Evolutionary conservation across 2,113 vertebrate genomes (phyloP), one percentile per base, ranked within the genome.

Genomic region (Cathartes aura): DNA sequence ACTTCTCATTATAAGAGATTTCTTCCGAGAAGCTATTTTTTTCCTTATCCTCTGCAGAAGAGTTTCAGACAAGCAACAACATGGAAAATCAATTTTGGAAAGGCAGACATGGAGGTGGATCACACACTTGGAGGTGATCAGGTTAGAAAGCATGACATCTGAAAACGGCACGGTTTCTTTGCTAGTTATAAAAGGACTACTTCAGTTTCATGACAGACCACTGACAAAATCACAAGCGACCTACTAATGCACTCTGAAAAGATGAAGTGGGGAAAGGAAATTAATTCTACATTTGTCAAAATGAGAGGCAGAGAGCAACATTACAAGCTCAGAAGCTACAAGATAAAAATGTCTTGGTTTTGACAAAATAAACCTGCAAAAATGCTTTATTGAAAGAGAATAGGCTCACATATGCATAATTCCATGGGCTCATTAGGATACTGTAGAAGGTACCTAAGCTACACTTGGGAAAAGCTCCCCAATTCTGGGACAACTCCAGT

Each of bases 261-360:
- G 52, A 89, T 27, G 23, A 89, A 59, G 10, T 15, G 21, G 36
- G 23, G 48, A 73, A 86, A 81, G 16, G 29, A 67, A 89, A 91
- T 47, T 48, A 88, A 93, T 96, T 92, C 73, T 85, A 67, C 8
- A 53, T 78, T 87, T 89, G 67, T 84, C 55, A 88, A 76, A 94
- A 82, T 7, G 8, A 74, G 67, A 88, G 47, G 26, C 58, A 86
- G 34, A 63, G 52, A 68, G 42, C 22, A 90, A 70, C 32, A 75
- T 6, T 18, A 56, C 50, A 89, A 64, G 40, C 60, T 75, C 5
- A 78, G 43, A 81, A 93, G 59, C 22, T 62, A 55, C 8, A 79
- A 89, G 17, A 93, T 27, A 70, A 60, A 76, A 80, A 73, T 9
- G 8, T 16, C 42, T 81, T 70, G 5, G 11, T n/a, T 89, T 85